Evolutionary conservation across 1,140 invertebrate species (phyloP).

Genomic region (Heliconius hermathena): DNA sequence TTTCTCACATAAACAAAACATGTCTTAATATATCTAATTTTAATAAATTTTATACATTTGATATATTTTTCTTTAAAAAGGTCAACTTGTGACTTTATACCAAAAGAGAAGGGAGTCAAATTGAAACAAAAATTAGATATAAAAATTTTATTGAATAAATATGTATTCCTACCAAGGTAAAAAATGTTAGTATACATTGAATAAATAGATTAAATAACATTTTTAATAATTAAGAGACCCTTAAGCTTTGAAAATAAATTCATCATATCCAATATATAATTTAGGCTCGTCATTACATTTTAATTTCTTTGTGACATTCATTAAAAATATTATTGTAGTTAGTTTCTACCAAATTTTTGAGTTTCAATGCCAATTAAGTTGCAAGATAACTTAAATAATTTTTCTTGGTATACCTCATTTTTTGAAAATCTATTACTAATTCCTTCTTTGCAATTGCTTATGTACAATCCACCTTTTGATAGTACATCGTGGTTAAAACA

Average conservation of each 20-base stretch:
- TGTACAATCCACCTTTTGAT: slow-evolving; percentile 87
- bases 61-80: no score
- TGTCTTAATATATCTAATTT: no score
- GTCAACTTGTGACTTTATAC: neutral
- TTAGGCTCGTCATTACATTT: neutral
- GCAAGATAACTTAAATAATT: slow-evolving; percentile 73
- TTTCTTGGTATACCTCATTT: slow-evolving; percentile 69
- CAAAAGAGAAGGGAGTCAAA: neutral
- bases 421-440: slow-evolving; percentile 73
- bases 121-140: neutral
- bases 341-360: slow-evolving; percentile 55
- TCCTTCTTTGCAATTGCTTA: slow-evolving; percentile 85
- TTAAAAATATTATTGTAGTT: neutral
- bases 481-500: slow-evolving; percentile 88
- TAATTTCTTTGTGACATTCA: neutral
- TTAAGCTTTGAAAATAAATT: neutral
- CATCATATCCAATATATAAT: neutral
- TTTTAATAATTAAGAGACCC: neutral
- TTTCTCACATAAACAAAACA: no score
- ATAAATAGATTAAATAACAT: neutral
- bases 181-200: neutral
- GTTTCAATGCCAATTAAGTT: slow-evolving; percentile 65
- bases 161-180: neutral
- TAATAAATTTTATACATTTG: no score
- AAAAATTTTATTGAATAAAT: neutral